phyloP scores from a whole-genome alignment of 2,888 invertebrate genomes.

The Drosophila birchii region DNA sequence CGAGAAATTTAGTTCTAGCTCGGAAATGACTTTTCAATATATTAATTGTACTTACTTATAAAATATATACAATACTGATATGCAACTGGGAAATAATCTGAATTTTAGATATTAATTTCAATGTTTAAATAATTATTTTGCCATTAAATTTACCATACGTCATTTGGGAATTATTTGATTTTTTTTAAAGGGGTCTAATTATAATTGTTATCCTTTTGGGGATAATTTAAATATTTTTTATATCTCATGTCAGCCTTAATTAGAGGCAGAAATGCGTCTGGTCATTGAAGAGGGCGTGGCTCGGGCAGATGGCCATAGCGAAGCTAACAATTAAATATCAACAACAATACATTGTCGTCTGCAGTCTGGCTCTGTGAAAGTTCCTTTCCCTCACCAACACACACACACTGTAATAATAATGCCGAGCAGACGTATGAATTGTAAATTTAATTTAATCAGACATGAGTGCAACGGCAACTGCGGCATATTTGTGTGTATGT shows the following conservation, averaged over 20 bases:
- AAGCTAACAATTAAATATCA: constrained; percentile 45
- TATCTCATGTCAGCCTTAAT: constrained; percentile 26
- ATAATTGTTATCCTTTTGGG: not conserved
- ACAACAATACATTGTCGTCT: constrained; percentile 23
- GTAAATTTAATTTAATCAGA: constrained; percentile 74
- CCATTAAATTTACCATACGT: not conserved
- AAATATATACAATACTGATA: not conserved
- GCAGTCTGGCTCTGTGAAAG: constrained; percentile 18
- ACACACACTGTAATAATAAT: constrained; percentile 18
- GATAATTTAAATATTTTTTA: constrained; percentile 3
- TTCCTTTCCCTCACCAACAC: constrained; percentile 15
- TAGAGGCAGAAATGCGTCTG: constrained; percentile 24
- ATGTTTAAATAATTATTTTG: not conserved
- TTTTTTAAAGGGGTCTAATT: not conserved
- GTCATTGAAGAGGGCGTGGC: constrained; percentile 25
- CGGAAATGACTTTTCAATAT: constrained; percentile 29
- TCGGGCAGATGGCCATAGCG: constrained; percentile 25
- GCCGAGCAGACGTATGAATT: constrained; percentile 61
- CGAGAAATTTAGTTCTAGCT: constrained; percentile 8
- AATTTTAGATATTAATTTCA: not conserved
- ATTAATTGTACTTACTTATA: not conserved
- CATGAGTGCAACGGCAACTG: constrained; percentile 61
- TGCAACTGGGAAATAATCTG: not conserved
- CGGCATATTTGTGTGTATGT: constrained; percentile 32
- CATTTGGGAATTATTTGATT: not conserved